Base-by-base conservation (phyloP, 2,888 invertebrate species). In the Lasioglossum vierecki region DNA sequence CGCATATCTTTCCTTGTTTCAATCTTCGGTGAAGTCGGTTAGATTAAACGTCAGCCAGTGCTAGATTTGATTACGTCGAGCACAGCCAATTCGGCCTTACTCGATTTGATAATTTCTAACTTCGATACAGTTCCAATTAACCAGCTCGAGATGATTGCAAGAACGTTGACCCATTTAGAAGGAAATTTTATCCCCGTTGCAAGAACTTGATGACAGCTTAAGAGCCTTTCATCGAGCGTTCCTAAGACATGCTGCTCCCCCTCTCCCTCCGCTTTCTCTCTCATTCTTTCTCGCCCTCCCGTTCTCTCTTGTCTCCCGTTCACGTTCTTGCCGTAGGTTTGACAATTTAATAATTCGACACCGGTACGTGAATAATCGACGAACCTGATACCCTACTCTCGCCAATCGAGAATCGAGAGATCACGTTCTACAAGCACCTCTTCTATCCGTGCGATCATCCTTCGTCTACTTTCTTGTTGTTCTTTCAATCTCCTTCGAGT, bases 151-250 rank as follows among this genome's bases (percentile, higher is more conserved):
- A 80, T 79, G 86, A 85, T 86, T 74, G 78, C 70, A 76, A 74
- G 86, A 86, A 81, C 88, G 81, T 89, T 89, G 88, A 89, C 87
- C 88, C 88, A 88, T 88, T 90, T 90, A 83, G 82, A 78, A 85
- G 85, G 93, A 93, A 94, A 94, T 91, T 92, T 93, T 93, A 94
- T 93, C 92, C 90, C 77, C 83, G 82, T 77, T 84, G 89, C 91
- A 90, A 93, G 92, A 93, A 93, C 93, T 91, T 88, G 94, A 94
- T 94, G 94, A 94, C 94, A 94, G 93, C 93, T 93, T 94, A 94
- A 94, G 94, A 94, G 93, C 91, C 92, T 92, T 93, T 91, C 93
- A 94, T 84, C 81, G 82, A 93, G 92, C 90, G 94, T 91, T 91
- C 91, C 92, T 92, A 92, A 91, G 91, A 91, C 91, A 89, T 81